Evolutionary conservation across 1,140 invertebrate genomes (phyloP).

Genomic region (Thaumatotibia leucotreta): DNA sequence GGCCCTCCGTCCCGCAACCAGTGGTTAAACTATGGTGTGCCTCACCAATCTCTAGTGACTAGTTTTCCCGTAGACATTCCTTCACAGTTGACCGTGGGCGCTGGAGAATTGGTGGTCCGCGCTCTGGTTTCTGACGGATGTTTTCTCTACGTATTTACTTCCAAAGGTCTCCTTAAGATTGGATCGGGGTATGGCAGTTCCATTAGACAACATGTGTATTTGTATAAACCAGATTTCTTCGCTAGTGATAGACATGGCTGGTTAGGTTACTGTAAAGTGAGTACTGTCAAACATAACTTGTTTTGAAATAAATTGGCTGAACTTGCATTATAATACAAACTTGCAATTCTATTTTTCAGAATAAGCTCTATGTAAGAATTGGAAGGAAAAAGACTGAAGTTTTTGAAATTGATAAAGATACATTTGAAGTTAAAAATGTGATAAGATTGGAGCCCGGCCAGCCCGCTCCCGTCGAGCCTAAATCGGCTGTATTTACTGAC

Average conservation of each 20-base stretch:
- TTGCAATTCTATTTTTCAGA: slow-evolving; percentile 46
- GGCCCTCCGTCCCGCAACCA: slow-evolving; percentile 90
- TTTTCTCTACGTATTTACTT: slow-evolving; percentile 90
- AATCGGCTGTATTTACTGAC: slow-evolving; percentile 87
- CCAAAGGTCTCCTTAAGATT: slow-evolving; percentile 90
- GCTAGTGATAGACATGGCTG: slow-evolving; percentile 85
- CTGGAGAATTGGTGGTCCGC: slow-evolving; percentile 66
- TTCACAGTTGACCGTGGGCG: slow-evolving; percentile 49
- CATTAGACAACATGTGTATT: slow-evolving; percentile 90
- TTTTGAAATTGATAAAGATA: slow-evolving; percentile 79
- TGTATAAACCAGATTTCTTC: slow-evolving; percentile 88
- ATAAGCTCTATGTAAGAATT: slow-evolving; percentile 76
- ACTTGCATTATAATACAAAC: neutral
- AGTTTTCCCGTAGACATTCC: slow-evolving; percentile 80
- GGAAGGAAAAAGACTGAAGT: slow-evolving; percentile 79
- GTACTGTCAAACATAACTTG: slow-evolving; percentile 36
- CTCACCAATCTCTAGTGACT: slow-evolving; percentile 85
- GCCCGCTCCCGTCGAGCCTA: slow-evolving; percentile 78
- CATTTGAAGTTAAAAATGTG: slow-evolving; percentile 77
- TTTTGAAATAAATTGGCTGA: neutral
- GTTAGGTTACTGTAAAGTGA: slow-evolving; percentile 90
- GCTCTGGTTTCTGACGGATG: slow-evolving; percentile 92
- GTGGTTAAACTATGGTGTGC: slow-evolving; percentile 93
- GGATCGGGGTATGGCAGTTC: slow-evolving; percentile 95
- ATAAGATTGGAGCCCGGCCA: slow-evolving; percentile 79